phyloP scores from a whole-genome alignment of 2,113 vertebrate species.

The Anarrhichthys ocellatus region DNA sequence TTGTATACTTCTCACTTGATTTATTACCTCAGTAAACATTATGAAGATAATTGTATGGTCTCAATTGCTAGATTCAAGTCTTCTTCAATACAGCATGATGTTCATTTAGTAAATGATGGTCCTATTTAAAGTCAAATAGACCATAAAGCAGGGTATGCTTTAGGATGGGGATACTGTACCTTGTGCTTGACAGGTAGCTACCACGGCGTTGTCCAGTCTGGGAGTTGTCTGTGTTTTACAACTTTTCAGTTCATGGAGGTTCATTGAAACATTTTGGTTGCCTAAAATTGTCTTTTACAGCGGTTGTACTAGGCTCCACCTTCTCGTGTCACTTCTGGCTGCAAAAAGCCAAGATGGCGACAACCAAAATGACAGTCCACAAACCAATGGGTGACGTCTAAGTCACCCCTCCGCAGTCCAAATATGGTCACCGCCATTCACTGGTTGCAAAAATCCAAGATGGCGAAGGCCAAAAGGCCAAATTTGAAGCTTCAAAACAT shows the following conservation, averaged over 20 bases:
- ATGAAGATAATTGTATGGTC: too few relatives aligned
- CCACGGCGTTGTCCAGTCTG: background rate
- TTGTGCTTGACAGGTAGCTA: background rate
- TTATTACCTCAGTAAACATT: background rate
- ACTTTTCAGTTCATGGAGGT: background rate
- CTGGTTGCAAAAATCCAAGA: background rate
- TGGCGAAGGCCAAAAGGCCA: background rate
- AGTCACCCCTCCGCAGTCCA: background rate
- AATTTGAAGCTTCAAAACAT: background rate
- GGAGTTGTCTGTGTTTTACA: background rate
- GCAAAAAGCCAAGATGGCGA: background rate
- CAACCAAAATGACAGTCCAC: background rate
- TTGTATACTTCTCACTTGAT: background rate
- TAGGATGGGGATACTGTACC: background rate
- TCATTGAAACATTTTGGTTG: background rate
- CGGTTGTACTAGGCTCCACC: too few relatives aligned
- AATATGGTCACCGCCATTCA: background rate
- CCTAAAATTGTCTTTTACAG: too few relatives aligned
- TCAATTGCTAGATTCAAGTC: too few relatives aligned
- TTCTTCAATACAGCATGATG: background rate
- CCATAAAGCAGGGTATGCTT: background rate
- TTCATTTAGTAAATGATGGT: background rate
- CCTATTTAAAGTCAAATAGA: background rate
- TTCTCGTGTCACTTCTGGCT: too few relatives aligned
- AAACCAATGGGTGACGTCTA: background rate